Evolutionary conservation across 2,113 vertebrate species (phyloP).

Genomic region (Dicentrarchus labrax): DNA sequence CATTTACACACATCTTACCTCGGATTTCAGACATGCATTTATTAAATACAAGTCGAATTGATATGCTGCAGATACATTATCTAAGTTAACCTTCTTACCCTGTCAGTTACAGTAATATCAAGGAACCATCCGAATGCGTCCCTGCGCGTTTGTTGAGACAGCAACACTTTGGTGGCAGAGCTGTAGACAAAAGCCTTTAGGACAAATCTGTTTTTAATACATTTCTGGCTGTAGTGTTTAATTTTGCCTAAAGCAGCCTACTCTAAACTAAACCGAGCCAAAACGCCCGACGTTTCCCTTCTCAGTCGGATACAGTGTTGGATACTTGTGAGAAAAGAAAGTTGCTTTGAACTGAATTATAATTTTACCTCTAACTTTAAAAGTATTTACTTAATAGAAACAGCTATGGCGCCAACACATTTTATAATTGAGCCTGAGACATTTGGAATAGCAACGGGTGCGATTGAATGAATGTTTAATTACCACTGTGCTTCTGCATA

Average conservation of each 20-base stretch:
- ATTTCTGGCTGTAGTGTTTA: background rate
- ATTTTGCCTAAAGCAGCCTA: background rate
- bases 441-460: background rate
- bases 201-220: background rate
- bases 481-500: background rate
- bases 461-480: background rate
- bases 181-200: background rate
- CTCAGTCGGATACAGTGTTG: background rate
- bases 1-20: background rate
- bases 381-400: background rate
- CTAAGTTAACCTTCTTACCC: background rate
- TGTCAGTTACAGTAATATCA: conserved; percentile 5
- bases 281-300: background rate
- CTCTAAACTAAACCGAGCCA: background rate
- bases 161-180: background rate
- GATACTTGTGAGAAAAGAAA: background rate
- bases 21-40: background rate
- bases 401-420: too few species aligned
- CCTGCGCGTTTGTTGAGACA: background rate
- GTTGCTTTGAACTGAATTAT: background rate
- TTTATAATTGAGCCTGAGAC: too few species aligned
- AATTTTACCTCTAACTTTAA: background rate
- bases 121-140: background rate
- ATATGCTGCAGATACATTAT: conserved; percentile 8
- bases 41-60: background rate